A percentile compares a stretch with the other conserved stretches of the same genome.
These are phyloP conservation scores for Penaeus monodon DNA, from an alignment of 2,888 invertebrate species.

Conservation along the genomic window DNA sequence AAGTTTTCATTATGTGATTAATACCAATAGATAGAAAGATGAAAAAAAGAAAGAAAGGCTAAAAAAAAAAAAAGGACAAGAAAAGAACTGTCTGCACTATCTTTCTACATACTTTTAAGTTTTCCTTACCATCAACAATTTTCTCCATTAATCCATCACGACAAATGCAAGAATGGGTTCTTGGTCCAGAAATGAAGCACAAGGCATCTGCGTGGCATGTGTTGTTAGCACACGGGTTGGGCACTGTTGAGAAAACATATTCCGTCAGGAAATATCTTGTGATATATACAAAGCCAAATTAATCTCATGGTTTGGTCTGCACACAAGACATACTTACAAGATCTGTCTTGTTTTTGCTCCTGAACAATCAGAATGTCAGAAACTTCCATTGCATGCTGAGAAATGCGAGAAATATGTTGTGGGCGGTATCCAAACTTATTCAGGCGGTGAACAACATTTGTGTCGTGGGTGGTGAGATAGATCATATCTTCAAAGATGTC, in stretches of 20 bases:
- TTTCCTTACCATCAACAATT: conserved; percentile 56
- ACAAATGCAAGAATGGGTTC: conserved; percentile 69
- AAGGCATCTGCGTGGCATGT: conserved; percentile 78
- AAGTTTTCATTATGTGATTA: background rate
- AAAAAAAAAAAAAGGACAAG: background rate
- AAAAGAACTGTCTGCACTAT: background rate
- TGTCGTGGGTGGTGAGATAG: conserved; percentile 78
- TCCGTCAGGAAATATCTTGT: background rate
- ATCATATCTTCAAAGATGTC: conserved; percentile 82
- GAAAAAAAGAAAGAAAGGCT: background rate
- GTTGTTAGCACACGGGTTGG: conserved; percentile 74
- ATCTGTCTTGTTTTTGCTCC: conserved; percentile 76
- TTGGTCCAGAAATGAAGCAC: conserved; percentile 70
- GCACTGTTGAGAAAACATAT: conserved; percentile 64
- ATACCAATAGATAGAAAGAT: background rate
- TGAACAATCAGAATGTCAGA: conserved; percentile 80
- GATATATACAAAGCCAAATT: background rate
- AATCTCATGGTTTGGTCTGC: background rate
- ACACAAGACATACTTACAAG: conserved; percentile 69
- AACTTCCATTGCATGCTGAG: conserved; percentile 73
- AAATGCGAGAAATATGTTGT: conserved; percentile 70
- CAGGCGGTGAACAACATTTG: conserved; percentile 76
- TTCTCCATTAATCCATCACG: conserved; percentile 68
- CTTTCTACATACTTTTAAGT: background rate
- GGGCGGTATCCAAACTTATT: conserved; percentile 77